A percentile compares a stretch with the other conserved stretches of the same genome.
These are phyloP conservation scores for Xiphophorus hellerii DNA, from an alignment of 2,113 vertebrate genomes.

Conservation along the genomic window DNA sequence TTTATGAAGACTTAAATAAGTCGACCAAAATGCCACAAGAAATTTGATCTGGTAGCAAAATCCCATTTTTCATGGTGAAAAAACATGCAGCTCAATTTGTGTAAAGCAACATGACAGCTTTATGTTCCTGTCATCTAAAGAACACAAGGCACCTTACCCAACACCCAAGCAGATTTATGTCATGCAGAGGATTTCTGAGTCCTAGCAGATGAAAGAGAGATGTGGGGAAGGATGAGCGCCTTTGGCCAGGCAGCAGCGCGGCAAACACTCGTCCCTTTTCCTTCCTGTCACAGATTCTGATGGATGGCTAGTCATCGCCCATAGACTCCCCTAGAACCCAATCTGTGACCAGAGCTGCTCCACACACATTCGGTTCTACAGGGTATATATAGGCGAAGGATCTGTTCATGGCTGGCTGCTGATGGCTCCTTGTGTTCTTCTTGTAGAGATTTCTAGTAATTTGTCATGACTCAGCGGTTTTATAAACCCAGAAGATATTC, in stretches of 20 bases:
- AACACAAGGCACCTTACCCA: neutral
- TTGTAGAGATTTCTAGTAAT: conserved; percentile 37
- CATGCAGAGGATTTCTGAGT: neutral
- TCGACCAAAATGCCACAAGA: neutral
- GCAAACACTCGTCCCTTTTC: conserved; percentile 9
- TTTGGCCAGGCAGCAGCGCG: neutral
- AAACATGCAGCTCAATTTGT: neutral
- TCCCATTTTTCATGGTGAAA: neutral
- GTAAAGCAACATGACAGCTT: neutral
- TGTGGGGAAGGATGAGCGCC: neutral
- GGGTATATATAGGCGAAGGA: conserved; percentile 73
- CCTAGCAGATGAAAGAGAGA: neutral
- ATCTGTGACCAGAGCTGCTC: conserved; percentile 75
- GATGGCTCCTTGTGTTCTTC: conserved; percentile 43
- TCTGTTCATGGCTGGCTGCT: conserved; percentile 39
- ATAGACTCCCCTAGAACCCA: conserved; percentile 81
- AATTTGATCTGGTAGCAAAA: conserved; percentile 6
- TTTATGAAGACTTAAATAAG: conserved; percentile 2
- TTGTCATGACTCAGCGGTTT: neutral
- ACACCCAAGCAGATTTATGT: neutral
- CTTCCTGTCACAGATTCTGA: conserved; percentile 31
- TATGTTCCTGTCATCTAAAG: neutral
- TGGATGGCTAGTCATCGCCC: conserved; percentile 67
- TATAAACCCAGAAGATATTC: neutral
- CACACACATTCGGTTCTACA: conserved; percentile 82